Base-by-base conservation (phyloP, 2,888 invertebrate species). In the Acrobasis repandana region DNA sequence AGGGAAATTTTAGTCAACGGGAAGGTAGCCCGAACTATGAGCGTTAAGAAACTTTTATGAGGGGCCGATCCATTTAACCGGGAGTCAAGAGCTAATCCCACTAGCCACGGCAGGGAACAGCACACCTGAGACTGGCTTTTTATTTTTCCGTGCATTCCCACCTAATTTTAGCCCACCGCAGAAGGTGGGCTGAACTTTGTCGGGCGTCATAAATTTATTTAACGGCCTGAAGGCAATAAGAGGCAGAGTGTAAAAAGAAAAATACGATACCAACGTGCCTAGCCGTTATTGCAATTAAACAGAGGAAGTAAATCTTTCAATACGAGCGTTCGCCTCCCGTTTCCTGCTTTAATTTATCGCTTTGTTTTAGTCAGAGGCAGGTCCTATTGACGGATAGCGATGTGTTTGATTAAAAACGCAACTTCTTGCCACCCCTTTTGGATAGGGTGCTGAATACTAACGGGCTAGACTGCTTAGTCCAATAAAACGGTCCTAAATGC, bases 201-300 rank as follows among this genome's bases (percentile, higher is more conserved):
- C 86, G 87, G 88, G 89, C 85, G 82, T 92, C 92, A 92, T 92
- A 92, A 92, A 92, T 92, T 92, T 89, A 90, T 90, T 91, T 92
- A 92, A 92, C 92, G 90, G 87, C 89, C 86, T 84, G 79, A 86
- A 90, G 90, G 92, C 90, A 92, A 90, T 91, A 92, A 92, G 90
- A 90, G 91, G 88, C 84, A 84, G 90, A 87, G 91, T 88, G 90
- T 90, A 89, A 92, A 92, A 90, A 91, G 91, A 91, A 92, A 91
- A 91, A 92, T 92, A 91, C 92, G 92, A 90, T 91, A 91, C 90
- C 90, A 89, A 91, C 92, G 92, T 91, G 92, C 92, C 90, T 89
- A 90, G 90, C 89, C 91, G 92, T 91, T 91, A 92, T 91, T 92
- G 91, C 91, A 92, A 92, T 92, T 92, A 92, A 92, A 92, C 91